Percentiles rank a stretch among this genome's conserved stretches.
These are phyloP conservation scores for Chelidonichthys spinosus DNA, from an alignment of 2,797 vertebrate species.

Conservation along the genomic window DNA sequence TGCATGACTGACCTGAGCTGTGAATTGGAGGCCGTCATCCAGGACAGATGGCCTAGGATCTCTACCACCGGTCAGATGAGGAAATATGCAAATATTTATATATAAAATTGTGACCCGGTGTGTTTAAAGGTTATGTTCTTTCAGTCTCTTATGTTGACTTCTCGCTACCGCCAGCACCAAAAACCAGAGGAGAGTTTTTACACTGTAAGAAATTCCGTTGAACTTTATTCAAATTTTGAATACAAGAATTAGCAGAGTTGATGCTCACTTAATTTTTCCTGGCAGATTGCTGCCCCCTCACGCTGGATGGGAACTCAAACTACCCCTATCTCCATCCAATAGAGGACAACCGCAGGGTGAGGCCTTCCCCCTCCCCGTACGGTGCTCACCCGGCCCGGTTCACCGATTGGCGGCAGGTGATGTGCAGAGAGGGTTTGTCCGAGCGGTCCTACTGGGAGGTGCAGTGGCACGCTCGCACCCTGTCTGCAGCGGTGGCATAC, in stretches of 20 bases:
- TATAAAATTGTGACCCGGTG: too few species aligned
- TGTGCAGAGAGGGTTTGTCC: slow-evolving; percentile 22
- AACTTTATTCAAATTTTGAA: background rate
- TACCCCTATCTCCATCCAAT: slow-evolving; percentile 15
- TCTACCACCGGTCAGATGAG: slow-evolving; percentile 19
- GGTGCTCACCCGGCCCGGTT: slow-evolving; percentile 5
- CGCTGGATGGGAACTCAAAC: slow-evolving; percentile 14
- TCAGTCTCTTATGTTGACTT: slow-evolving; percentile 45
- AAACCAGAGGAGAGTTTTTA: slow-evolving; percentile 33
- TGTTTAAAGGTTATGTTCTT: background rate
- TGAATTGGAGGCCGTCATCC: slow-evolving; percentile 1
- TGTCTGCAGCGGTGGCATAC: slow-evolving; percentile 35
- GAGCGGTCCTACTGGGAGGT: slow-evolving; percentile 31
- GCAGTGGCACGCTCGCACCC: slow-evolving; percentile 6
- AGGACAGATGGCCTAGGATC: slow-evolving; percentile 36
- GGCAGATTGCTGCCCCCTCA: slow-evolving; percentile 25
- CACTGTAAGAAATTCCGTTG: background rate
- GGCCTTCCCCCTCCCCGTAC: background rate
- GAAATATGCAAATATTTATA: background rate
- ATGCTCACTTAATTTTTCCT: background rate
- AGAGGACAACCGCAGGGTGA: background rate
- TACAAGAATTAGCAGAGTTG: background rate
- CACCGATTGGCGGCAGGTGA: slow-evolving; percentile 15
- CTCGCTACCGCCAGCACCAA: background rate
- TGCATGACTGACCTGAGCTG: slow-evolving; percentile 35